Evolutionary conservation across 2,888 invertebrate species (phyloP), one percentile per base, ranked within the genome.

Genomic region (Dascillus cervinus): DNA sequence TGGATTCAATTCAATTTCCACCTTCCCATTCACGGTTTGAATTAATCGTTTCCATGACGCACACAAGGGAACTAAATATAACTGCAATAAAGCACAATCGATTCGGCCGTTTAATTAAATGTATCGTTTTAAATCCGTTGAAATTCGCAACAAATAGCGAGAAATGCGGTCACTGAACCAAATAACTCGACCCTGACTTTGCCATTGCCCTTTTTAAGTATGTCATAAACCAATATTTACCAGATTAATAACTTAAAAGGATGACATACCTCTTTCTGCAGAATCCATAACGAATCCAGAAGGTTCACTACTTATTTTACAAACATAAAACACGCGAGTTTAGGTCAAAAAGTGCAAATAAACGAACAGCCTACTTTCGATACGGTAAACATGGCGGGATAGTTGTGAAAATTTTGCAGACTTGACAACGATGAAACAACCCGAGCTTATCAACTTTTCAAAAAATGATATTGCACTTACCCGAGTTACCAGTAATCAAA

Each of bases 141-240:
- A n/a, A n/a, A n/a, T n/a, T n/a, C n/a, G n/a, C n/a, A n/a, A n/a
- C n/a, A n/a, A n/a, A n/a, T n/a, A n/a, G n/a, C 40, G 45, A 41
- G 54, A 60, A 72, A 67, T 62, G 69, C 70, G 71, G 71, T 71
- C 72, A 71, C 60, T 72, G 72, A 72, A 72, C 72, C 66, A 72
- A 69, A 66, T 70, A 65, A 58, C 58, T 59, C 70, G 71, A 71
- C 72, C 71, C 70, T 72, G 71, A 72, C 71, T 71, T 71, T 71
- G 71, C 69, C 71, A 70, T 70, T 70, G 71, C 69, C 69, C 70
- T 66, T 64, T 60, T 58, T 48, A 45, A 57, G 58, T 55, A 55
- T 59, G 60, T 61, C 62, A 61, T 50, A 56, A 50, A 50, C 47
- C 25, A 46, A 34, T 38, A 34, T 47, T 40, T 39, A 39, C 32